phyloP scores from a whole-genome alignment of 2,113 vertebrate genomes.

The Thomomys bottae region DNA sequence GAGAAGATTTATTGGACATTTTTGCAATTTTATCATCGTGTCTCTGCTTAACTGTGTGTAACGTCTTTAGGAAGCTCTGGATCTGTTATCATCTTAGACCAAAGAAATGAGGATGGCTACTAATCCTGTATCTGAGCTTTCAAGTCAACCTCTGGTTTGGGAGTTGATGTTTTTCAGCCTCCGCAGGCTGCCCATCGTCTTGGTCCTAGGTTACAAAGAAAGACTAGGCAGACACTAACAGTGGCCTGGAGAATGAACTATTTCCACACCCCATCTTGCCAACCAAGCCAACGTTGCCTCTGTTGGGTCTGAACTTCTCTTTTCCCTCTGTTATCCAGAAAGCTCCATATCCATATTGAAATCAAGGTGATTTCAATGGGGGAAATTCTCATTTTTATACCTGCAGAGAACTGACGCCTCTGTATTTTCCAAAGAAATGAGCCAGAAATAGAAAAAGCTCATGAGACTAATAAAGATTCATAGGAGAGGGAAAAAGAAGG shows the following conservation, averaged over 20 bases:
- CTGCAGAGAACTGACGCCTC: neutral
- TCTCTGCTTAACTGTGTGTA: neutral
- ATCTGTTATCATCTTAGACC: neutral
- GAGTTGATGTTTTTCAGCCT: neutral
- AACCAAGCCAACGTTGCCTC: neutral
- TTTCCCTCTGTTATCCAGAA: neutral
- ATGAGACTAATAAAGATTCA: too few relatives aligned
- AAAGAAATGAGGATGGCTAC: neutral
- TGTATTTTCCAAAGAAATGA: neutral
- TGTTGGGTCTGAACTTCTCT: neutral
- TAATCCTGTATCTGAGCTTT: neutral
- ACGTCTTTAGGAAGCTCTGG: neutral
- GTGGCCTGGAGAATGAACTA: neutral
- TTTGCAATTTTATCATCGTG: neutral
- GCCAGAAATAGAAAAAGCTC: too few relatives aligned
- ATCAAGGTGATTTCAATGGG: neutral
- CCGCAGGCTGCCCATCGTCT: neutral
- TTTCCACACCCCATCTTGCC: neutral
- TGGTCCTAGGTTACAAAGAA: neutral
- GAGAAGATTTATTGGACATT: neutral
- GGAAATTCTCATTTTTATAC: too few relatives aligned
- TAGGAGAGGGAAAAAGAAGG: neutral
- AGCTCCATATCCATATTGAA: neutral
- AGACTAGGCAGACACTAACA: neutral
- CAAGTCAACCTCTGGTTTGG: neutral